Evolutionary conservation across 1,140 invertebrate genomes (phyloP).

Genomic region (Heliconius himera): DNA sequence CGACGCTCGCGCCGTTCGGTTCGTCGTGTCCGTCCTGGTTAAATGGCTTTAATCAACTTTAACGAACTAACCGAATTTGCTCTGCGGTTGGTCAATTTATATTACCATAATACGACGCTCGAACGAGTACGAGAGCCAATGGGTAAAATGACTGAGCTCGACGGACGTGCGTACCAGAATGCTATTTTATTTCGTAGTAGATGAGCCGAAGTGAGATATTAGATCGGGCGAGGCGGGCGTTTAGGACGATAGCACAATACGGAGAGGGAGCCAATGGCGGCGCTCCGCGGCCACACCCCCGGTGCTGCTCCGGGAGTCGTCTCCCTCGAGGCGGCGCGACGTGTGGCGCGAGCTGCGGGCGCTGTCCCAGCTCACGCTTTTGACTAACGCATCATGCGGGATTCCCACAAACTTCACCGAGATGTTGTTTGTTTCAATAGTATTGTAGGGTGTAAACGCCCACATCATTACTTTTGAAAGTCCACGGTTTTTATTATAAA

Average conservation of each 20-base stretch:
- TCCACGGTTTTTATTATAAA: constrained; percentile 71
- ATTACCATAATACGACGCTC: constrained; percentile 78
- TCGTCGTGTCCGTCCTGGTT: constrained; percentile 76
- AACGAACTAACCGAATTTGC: constrained; percentile 82
- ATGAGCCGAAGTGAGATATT: constrained; percentile 56
- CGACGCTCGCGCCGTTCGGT: constrained; percentile 75
- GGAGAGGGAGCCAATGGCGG: constrained; percentile 56
- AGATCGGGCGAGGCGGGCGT: constrained; percentile 52
- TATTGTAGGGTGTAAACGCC: constrained; percentile 68
- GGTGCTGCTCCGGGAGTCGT: constrained; percentile 33
- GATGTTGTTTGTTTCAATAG: constrained; percentile 68
- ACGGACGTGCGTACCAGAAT: constrained; percentile 37
- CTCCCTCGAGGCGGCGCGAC: constrained; percentile 40
- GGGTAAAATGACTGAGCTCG: constrained; percentile 53
- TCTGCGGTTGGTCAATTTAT: constrained; percentile 82
- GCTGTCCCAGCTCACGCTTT: constrained; percentile 41
- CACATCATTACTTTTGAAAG: constrained; percentile 77
- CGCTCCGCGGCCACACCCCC: constrained; percentile 57
- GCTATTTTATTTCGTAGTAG: constrained; percentile 60
- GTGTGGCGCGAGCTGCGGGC: constrained; percentile 43
- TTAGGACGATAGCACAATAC: constrained; percentile 51
- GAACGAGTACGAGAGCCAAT: constrained; percentile 62
- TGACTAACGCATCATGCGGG: constrained; percentile 61
- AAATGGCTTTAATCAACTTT: constrained; percentile 83
- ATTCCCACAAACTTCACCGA: constrained; percentile 73